Base-by-base conservation (phyloP, 2,888 invertebrate genomes). In the Lamproptera curius region DNA sequence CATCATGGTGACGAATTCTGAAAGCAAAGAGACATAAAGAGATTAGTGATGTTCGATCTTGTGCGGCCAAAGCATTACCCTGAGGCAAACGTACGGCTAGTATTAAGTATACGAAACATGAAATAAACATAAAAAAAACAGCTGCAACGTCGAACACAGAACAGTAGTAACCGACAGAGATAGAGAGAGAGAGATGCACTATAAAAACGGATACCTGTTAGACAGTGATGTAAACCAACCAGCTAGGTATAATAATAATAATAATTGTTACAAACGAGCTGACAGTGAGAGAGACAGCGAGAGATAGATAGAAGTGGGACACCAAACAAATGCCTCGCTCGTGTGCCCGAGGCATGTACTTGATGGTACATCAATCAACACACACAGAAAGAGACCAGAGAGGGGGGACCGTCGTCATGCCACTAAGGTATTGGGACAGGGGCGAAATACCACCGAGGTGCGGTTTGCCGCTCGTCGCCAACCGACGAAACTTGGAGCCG, bases 1-100 rank as follows among this genome's bases (percentile, higher is more conserved):
- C 97, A 97, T 97, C 97, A 97, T 97, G 92, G 96, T 97, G 92
- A 97, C 96, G 92, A 97, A 97, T 93, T 97, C 96, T 96, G 93
- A 26, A 94, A 93, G 77, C 83, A 80, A 70, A 76, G 62, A 67
- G 56, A 57, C 51, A 33, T 48, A 42, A 46, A 3, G 1, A 36
- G 52, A 65, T 76, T 63, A 76, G 63, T 33, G n/a, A 4, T 14
- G 35, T 4, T n/a, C 14, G 23, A 20, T n/a, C 15, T 26, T 8
- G n/a, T 6, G 13, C 1, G 10, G 20, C 9, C 20, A 13, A 11
- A n/a, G n/a, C 20, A 40, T 41, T 35, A 17, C 66, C 74, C 73
- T 64, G 61, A n/a, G 28, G 62, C 68, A 67, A 49, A 62, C 3
- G 6, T 65, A 61, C 58, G 55, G 57, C 70, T 73, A 67, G 62